phyloP scores from a whole-genome alignment of 2,113 vertebrate species.

The Clinocottus analis region DNA sequence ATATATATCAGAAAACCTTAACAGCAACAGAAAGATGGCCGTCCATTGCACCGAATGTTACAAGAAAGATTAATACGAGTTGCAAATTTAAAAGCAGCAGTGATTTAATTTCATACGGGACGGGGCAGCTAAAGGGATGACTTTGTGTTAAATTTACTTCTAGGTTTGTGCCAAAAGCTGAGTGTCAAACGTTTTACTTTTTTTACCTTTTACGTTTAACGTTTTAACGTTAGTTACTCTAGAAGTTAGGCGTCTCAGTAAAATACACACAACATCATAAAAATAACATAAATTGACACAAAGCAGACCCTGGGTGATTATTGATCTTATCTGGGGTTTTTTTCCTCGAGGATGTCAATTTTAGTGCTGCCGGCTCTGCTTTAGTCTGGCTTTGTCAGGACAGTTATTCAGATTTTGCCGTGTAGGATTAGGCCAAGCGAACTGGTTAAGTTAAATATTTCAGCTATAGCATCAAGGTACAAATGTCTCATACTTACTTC shows the following conservation, averaged over 20 bases:
- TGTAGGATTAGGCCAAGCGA: neutral
- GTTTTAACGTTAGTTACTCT: neutral
- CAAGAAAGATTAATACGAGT: neutral
- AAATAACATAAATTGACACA: slow-evolving; percentile 24
- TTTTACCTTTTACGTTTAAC: too few relatives aligned
- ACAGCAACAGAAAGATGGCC: neutral
- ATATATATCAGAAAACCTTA: neutral
- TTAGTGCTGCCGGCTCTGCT: slow-evolving; percentile 49
- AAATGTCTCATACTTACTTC: neutral
- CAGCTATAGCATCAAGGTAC: neutral
- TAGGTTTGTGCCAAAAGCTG: neutral
- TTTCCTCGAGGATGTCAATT: slow-evolving; percentile 48
- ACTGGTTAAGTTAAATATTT: neutral
- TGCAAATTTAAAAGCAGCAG: neutral
- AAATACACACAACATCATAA: slow-evolving; percentile 5
- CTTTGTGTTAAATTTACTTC: neutral
- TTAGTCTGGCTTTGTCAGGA: slow-evolving; percentile 38
- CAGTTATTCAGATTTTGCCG: neutral
- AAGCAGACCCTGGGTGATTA: slow-evolving; percentile 40
- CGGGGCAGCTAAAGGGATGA: neutral
- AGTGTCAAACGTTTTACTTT: slow-evolving; percentile 3
- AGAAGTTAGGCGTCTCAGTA: neutral
- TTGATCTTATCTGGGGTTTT: slow-evolving; percentile 39
- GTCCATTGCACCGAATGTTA: neutral
- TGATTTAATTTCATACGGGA: slow-evolving; percentile 17